phyloP scores from a whole-genome alignment of 2,797 vertebrate genomes.

The Phoxinus dragarum region DNA sequence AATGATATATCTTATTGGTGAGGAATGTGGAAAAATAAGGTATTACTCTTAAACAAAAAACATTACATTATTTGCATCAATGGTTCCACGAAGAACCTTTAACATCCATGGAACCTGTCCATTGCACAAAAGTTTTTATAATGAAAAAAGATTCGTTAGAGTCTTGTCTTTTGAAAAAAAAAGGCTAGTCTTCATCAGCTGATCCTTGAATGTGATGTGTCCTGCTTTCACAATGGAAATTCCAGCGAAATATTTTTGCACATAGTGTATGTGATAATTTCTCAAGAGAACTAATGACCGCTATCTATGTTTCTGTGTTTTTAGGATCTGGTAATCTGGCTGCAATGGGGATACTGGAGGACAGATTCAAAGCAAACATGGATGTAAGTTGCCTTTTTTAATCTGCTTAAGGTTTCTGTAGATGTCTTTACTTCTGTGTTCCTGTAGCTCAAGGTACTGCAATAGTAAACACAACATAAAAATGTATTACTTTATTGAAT shows the following conservation, averaged over 20 bases:
- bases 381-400: conserved; percentile 63
- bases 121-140: too few species aligned
- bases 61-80: too few species aligned
- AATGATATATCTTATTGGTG: neutral
- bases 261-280: neutral
- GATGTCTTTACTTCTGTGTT: neutral
- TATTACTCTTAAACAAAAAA: too few species aligned
- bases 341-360: conserved; percentile 79
- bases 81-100: too few species aligned
- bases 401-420: neutral
- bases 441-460: neutral
- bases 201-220: too few species aligned
- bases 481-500: neutral
- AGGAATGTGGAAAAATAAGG: too few species aligned
- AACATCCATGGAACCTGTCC: too few species aligned
- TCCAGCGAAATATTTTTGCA: neutral
- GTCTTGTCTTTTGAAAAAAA: too few species aligned
- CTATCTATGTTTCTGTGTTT: neutral
- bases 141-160: too few species aligned
- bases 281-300: neutral
- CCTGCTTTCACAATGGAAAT: neutral
- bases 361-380: conserved; percentile 71
- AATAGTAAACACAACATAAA: neutral
- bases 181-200: neutral
- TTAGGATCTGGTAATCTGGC: conserved; percentile 78